Evolutionary conservation across 2,888 invertebrate genomes (phyloP).

Genomic region (Lymantria dispar): DNA sequence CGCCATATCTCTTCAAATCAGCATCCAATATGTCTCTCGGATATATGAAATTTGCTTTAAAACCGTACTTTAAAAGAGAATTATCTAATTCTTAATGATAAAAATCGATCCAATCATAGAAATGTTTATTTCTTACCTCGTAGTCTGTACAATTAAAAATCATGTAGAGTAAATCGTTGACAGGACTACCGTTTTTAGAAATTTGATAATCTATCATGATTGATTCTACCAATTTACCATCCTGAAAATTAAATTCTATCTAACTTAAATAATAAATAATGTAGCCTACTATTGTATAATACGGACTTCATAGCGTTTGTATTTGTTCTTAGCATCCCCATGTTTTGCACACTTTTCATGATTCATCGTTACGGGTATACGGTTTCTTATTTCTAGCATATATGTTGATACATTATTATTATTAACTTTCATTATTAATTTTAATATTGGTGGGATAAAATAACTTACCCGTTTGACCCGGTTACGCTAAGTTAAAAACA

Average conservation of each 20-base stretch:
- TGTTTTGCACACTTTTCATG: too few species aligned
- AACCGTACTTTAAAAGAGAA: constrained; percentile 25
- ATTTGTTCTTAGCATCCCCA: too few species aligned
- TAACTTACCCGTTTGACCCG: too few species aligned
- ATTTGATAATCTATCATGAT: constrained; percentile 51
- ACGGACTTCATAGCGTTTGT: too few species aligned
- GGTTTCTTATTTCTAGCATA: not conserved
- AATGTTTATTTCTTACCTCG: constrained; percentile 31
- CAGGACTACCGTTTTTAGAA: constrained; percentile 37
- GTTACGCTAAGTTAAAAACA: too few species aligned
- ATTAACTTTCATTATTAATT: too few species aligned
- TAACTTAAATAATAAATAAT: not conserved
- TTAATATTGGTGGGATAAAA: too few species aligned
- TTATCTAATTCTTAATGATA: constrained; percentile 36
- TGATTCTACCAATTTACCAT: constrained; percentile 25
- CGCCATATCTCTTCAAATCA: constrained; percentile 37
- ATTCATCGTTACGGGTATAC: too few species aligned
- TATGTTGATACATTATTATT: too few species aligned
- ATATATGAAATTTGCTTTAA: constrained; percentile 31
- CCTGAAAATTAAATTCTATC: constrained; percentile 30
- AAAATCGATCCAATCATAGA: constrained; percentile 38
- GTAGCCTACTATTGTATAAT: too few species aligned
- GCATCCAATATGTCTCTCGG: constrained; percentile 33
- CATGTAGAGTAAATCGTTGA: constrained; percentile 40
- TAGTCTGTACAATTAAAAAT: constrained; percentile 47